These are phyloP conservation scores for Archaeoteleia sp. DNA, from an alignment of 2,888 invertebrate genomes.

Conservation along the genomic window DNA sequence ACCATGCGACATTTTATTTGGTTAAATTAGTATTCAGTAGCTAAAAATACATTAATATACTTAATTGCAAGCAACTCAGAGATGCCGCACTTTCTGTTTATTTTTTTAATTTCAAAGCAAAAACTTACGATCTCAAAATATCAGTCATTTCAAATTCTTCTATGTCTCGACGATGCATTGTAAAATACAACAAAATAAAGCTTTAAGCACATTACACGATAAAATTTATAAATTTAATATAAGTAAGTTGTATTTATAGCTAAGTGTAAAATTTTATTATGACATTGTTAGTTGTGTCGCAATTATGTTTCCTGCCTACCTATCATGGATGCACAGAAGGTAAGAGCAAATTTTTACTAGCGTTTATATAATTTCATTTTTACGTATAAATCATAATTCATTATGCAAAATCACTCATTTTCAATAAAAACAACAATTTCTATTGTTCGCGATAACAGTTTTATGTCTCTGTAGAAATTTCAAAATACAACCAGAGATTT, in stretches of 20 bases:
- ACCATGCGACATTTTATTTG: no score
- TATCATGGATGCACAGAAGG: slow-evolving; percentile 75
- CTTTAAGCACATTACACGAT: neutral
- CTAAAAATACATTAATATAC: no score
- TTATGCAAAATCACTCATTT: no score
- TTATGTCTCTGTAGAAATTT: no score
- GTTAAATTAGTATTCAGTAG: no score
- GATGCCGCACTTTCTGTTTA: no score
- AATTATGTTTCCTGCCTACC: slow-evolving; percentile 75
- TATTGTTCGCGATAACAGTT: no score
- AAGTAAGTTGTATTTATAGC: slow-evolving; percentile 43
- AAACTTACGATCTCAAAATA: slow-evolving; percentile 50
- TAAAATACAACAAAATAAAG: slow-evolving; percentile 7
- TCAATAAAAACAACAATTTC: no score
- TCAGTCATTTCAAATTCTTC: slow-evolving; percentile 44
- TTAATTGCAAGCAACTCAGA: no score
- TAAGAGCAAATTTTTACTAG: slow-evolving; percentile 69
- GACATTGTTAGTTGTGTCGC: slow-evolving; percentile 76
- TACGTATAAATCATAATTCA: no score
- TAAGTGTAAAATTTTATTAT: slow-evolving; percentile 64
- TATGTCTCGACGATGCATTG: slow-evolving; percentile 47
- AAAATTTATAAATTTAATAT: slow-evolving; percentile 3
- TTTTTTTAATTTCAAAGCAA: neutral
- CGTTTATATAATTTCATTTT: no score
- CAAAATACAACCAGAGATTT: no score